phyloP scores from a whole-genome alignment of 2,797 vertebrate species.

The Streptopelia turtur region DNA sequence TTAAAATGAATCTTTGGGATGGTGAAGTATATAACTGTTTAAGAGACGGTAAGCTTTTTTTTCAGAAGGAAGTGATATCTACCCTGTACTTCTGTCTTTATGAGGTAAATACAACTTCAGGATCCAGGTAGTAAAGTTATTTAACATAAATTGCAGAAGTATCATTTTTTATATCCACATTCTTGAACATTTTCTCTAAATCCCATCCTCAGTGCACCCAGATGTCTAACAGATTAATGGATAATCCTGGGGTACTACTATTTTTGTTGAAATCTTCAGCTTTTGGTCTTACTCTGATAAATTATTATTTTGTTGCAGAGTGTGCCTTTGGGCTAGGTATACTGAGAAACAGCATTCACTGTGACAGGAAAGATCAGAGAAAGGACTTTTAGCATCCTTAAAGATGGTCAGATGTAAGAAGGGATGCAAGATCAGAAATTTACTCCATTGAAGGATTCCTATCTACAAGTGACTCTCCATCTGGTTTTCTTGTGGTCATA shows the following conservation, averaged over 20 bases:
- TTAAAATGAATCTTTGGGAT: background rate
- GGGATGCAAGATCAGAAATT: background rate
- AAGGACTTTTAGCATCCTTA: background rate
- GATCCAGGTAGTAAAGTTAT: background rate
- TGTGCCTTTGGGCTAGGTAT: background rate
- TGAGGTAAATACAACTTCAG: background rate
- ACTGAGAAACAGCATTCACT: background rate
- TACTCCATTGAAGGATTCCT: accelerated
- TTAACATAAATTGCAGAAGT: background rate
- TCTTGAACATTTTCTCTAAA: background rate
- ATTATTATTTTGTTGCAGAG: background rate
- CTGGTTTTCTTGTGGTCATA: background rate
- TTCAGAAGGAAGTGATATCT: background rate
- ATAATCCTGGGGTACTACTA: background rate
- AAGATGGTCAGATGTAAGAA: background rate
- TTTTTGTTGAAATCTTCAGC: background rate
- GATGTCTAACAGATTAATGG: background rate
- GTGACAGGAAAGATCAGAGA: background rate
- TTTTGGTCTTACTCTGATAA: background rate
- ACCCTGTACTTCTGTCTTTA: background rate
- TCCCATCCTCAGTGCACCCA: background rate
- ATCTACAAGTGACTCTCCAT: background rate
- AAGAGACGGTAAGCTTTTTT: background rate
- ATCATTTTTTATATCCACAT: background rate
- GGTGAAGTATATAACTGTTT: background rate